Conservation (phyloP, 2,113 vertebrate species). For the Rana temporaria region DNA sequence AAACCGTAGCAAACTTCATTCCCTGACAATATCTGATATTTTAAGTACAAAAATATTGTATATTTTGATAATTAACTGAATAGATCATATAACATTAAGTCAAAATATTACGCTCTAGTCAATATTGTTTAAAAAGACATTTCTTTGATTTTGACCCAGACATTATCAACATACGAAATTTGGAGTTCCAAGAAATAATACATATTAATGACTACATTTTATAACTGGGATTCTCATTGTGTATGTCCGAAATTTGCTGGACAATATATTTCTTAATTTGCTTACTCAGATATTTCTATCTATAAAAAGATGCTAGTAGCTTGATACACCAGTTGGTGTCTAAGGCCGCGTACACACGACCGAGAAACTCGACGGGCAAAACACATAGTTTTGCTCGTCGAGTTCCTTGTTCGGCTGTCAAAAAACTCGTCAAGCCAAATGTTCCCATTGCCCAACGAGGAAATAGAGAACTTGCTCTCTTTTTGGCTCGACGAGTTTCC, state of each 20-base stretch:
- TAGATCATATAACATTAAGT: constrained; percentile 50
- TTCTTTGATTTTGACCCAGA: constrained; percentile 38
- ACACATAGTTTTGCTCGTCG: too few species aligned
- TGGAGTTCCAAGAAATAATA: constrained; percentile 17
- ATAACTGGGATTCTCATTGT: background rate
- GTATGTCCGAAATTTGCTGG: background rate
- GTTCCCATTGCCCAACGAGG: too few species aligned
- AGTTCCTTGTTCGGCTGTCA: too few species aligned
- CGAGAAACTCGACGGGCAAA: too few species aligned
- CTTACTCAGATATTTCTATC: too few species aligned
- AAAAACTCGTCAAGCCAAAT: too few species aligned
- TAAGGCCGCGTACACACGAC: too few species aligned
- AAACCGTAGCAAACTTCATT: constrained; percentile 49
- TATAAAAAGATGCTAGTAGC: too few species aligned
- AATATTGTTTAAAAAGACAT: constrained; percentile 53
- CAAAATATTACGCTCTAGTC: constrained; percentile 50
- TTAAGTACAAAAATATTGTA: constrained; percentile 51
- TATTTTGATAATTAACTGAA: constrained; percentile 59
- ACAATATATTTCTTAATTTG: too few species aligned
- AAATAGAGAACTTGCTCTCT: too few species aligned
- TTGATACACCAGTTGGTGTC: too few species aligned
- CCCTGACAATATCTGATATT: constrained; percentile 53
- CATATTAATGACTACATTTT: constrained; percentile 35
- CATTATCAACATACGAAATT: constrained; percentile 19
- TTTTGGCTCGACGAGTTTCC: too few species aligned